Conservation (phyloP, 2,797 vertebrate genomes). For the Threskiornis aethiopicus region DNA sequence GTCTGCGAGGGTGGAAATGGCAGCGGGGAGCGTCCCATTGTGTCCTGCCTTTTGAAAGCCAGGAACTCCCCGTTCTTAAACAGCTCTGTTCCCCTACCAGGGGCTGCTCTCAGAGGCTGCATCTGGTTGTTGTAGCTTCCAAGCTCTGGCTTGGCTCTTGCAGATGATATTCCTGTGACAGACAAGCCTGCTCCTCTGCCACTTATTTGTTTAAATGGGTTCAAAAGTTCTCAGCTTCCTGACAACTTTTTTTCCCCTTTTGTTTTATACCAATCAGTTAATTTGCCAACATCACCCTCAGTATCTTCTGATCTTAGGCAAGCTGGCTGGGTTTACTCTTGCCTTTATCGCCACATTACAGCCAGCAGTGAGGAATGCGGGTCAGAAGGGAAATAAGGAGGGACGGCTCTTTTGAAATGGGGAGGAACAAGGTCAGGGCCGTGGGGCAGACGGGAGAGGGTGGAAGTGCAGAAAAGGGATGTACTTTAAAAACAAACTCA, state of each 20-base stretch:
- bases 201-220: slow-evolving; percentile 50
- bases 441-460: background rate
- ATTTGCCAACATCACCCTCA: slow-evolving; percentile 53
- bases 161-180: background rate
- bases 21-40: background rate
- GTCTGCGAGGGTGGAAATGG: background rate
- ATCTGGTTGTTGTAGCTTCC: background rate
- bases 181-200: background rate
- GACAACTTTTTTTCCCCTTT: background rate
- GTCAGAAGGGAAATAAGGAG: slow-evolving; percentile 40
- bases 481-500: slow-evolving; percentile 50
- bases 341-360: slow-evolving; percentile 21
- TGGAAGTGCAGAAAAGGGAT: background rate
- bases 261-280: slow-evolving; percentile 58
- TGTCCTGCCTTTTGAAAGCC: background rate
- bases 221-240: slow-evolving; percentile 58
- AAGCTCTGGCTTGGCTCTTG: background rate
- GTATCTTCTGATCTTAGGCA: slow-evolving; percentile 50
- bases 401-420: background rate
- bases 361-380: slow-evolving; percentile 40
- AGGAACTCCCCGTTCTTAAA: background rate
- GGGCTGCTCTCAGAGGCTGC: background rate
- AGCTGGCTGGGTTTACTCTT: slow-evolving; percentile 28
- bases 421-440: slow-evolving; percentile 6
- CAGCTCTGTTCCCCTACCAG: background rate